Evolutionary conservation across 1,140 invertebrate genomes (phyloP), one percentile per base, ranked within the genome.

Genomic region (Heliconius melpomene): DNA sequence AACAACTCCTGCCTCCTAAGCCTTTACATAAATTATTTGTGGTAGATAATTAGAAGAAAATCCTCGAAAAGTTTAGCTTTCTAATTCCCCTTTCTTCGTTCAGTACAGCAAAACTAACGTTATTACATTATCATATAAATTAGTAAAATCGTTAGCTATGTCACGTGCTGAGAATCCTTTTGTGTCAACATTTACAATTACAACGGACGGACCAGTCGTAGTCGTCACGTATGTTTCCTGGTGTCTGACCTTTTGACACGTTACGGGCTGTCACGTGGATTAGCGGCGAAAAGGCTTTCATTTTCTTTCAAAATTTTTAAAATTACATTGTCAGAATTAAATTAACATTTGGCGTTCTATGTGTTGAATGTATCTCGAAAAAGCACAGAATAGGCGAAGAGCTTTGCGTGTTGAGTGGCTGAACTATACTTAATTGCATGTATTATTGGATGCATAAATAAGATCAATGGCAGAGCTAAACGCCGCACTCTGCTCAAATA

Each of bases 41-140:
- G 6, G 32, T 1, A 20, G 18, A 13, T 52, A 18, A 18, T 7
- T 52, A 52, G 6, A 57, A 23, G 54, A 3, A 23, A 57, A 57
- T 57, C n/a, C n/a, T 8, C 7, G 2, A 57, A 57, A 23, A 57
- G 54, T 52, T 7, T 52, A n/a, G 23, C 54, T 54, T 7, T 54
- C 52, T 54, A 46, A 46, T 23, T 57, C 7, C 11, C 54, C n/a
- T 57, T 57, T 9, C n/a, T 57, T 57, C 7, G 13, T 46, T 46
- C 13, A 46, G 2, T 46, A 16, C 13, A 46, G 5, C 13, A 46
- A 46, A 46, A 46, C 40, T 46, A 46, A 16, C 40, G 13, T 29
- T 18, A 66, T 16, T 29, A 29, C 60, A 16, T 66, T 66, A 29
- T 66, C 60, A 66, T 66, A 66, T 66, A 66, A 66, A 66, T 66